phyloP scores from a whole-genome alignment of 2,113 vertebrate genomes.

The Rhinogobius similis region DNA sequence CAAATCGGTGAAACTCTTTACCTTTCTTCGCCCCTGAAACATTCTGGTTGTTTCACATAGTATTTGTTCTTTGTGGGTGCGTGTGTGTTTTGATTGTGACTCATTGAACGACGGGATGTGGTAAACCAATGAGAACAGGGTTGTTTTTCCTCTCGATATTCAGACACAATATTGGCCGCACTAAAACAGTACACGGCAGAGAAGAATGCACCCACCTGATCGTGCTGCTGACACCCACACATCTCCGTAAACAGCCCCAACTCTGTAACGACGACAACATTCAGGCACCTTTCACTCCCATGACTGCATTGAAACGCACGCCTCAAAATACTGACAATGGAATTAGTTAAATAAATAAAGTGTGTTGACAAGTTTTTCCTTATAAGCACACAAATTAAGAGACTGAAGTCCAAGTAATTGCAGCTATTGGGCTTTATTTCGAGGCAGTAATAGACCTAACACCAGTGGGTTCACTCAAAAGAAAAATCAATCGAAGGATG shows the following conservation, averaged over 20 bases:
- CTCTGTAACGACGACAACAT: slow-evolving; percentile 58
- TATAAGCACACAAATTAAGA: too few species aligned
- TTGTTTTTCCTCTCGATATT: slow-evolving; percentile 37
- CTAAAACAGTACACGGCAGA: slow-evolving; percentile 61
- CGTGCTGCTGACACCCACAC: slow-evolving; percentile 55
- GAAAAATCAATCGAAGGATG: too few species aligned
- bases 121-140: slow-evolving; percentile 47
- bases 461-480: too few species aligned
- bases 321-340: not conserved
- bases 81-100: slow-evolving; percentile 53
- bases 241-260: slow-evolving; percentile 62
- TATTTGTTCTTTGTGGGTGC: slow-evolving; percentile 9
- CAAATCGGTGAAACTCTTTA: not conserved
- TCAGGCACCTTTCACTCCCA: slow-evolving; percentile 49
- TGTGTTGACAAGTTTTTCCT: too few species aligned
- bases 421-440: too few species aligned
- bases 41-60: slow-evolving; percentile 19
- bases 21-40: not conserved
- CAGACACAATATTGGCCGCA: slow-evolving; percentile 52
- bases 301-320: slow-evolving; percentile 35
- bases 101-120: slow-evolving; percentile 66
- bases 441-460: too few species aligned
- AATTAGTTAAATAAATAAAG: too few species aligned
- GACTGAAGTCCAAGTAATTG: too few species aligned
- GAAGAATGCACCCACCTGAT: slow-evolving; percentile 50